Evolutionary conservation across 2,113 vertebrate species (phyloP).

Genomic region (Periophthalmodon schlosseri): DNA sequence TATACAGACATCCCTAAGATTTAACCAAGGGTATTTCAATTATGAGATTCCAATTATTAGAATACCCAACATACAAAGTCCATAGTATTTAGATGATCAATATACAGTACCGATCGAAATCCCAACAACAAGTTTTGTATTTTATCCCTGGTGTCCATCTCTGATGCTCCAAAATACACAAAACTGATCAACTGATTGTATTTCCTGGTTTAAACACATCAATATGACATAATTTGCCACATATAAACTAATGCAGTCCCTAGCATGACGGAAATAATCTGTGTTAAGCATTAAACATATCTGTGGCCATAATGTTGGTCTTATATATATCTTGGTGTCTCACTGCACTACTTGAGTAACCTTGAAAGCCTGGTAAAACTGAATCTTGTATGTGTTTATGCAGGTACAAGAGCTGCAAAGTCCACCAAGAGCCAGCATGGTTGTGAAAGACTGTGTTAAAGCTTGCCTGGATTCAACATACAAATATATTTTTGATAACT

Average conservation of each 20-base stretch:
- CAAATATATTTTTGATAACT: slow-evolving; percentile 97
- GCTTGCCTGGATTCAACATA: slow-evolving; percentile 96
- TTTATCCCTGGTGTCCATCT: not conserved
- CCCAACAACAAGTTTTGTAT: not conserved
- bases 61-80: no score
- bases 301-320: not conserved
- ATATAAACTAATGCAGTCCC: not conserved
- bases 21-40: no score
- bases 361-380: not conserved
- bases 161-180: not conserved
- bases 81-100: slow-evolving; percentile 17
- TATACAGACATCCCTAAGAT: no score
- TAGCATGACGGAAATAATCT: not conserved
- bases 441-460: slow-evolving; percentile 95
- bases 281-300: not conserved
- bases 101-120: not conserved
- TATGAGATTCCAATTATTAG: no score
- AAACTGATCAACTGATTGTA: not conserved
- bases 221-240: not conserved
- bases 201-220: not conserved
- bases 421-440: slow-evolving; percentile 90
- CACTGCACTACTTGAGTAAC: not conserved
- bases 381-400: slow-evolving; percentile 13
- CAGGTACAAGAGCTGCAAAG: slow-evolving; percentile 95
- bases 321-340: not conserved